Evolutionary conservation across 2,888 invertebrate genomes (phyloP), one percentile per base, ranked within the genome.

Genomic region (Cephus runcator): DNA sequence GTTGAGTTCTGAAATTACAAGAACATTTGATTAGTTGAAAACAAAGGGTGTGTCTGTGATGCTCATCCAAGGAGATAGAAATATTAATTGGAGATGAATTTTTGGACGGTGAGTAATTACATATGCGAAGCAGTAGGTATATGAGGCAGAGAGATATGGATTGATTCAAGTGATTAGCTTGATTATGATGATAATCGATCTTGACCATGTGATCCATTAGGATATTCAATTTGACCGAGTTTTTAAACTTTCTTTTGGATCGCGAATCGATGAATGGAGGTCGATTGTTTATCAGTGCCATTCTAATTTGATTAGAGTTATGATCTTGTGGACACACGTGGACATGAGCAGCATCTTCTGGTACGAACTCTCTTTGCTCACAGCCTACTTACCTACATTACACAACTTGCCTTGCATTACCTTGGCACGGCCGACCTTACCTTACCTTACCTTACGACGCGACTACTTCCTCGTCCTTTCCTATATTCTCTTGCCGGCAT

Each of bases 361-460:
- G 79, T 83, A 80, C 82, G 81, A 84, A 88, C 84, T 82, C 76
- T 75, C 85, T 85, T 89, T 89, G 89, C 90, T 86, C 89, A 87
- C 89, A 91, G 89, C 90, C 90, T 89, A 91, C 91, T 91, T 91
- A 91, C 91, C 91, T 91, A 91, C 90, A 91, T 91, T 90, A 89
- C 82, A 77, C 79, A 76, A 79, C 79, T 76, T 73, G 79, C 79
- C 76, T 71, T 12, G 79, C 76, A 75, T 78, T 73, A 76, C n/a
- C 74, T 34, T 35, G 31, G 80, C 33, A n/a, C 69, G 15, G 30
- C 68, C 75, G 68, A 56, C 74, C 35, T 30, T 6, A 34, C 34
- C 34, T 36, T 75, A 30, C 35, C 68, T 31, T 36, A 36, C 36
- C 75, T 75, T 31, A 30, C 56, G 30, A 68, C 75, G 75, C 35